Evolutionary conservation across 2,113 vertebrate genomes (phyloP), one percentile per base, ranked within the genome.

Genomic region (Cavia porcellus): DNA sequence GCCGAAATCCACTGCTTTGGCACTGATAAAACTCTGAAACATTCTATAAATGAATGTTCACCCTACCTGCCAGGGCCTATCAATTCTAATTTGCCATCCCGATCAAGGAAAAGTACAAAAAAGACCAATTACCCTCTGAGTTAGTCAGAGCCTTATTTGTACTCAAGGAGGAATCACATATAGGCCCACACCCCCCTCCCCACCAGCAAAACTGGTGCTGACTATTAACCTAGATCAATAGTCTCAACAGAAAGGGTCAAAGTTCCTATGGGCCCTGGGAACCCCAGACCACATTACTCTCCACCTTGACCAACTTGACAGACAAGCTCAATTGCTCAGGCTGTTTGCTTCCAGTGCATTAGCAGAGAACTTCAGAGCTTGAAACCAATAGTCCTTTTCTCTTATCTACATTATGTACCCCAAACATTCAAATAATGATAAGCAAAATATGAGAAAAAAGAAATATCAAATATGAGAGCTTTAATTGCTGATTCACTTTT

Each of bases 191-290:
- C 86, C 74, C 83, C 89, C 70, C 35, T 70, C 68, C 68, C 50
- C 86, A 93, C 70, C 57, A 94, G 91, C 57, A 94, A 15, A 94
- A 94, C 90, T 42, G n/a, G 92, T 97, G 83, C 93, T 88, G 95
- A 94, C 95, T 91, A 90, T 97, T 98, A 97, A 94, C 94, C 89
- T 83, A 94, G 89, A 98, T 98, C 96, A 97, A 97, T 97, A 98
- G 93, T 93, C 80, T 97, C 93, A 88, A 92, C 68, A 93, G 93
- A 94, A 97, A 95, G 97, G 95, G 97, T 96, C 94, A 97, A 97
- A 97, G 97, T 94, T 97, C 94, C 91, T 72, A 75, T 91, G 96
- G 96, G 97, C 95, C 95, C 91, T 96, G 95, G 96, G 94, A 97
- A 95, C 94, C 90, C 95, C 89, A 96, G 97, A 97, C 91, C 94